Evolutionary conservation across 2,888 invertebrate genomes (phyloP), one percentile per base, ranked within the genome.

Genomic region (Spatulosminthurus flaviceps): DNA sequence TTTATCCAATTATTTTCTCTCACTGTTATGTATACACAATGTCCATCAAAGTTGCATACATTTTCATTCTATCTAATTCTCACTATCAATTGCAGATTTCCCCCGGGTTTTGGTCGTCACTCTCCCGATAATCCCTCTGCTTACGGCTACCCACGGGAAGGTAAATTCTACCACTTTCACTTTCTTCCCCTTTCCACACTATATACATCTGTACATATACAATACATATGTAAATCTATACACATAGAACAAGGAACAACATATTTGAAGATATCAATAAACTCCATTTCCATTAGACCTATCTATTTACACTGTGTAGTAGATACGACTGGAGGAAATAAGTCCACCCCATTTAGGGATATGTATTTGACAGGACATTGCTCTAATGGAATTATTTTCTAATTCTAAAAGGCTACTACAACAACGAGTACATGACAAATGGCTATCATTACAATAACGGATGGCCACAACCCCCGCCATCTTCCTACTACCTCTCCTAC

Each of bases 381-480:
- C 34, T n/a, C n/a, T 34, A 34, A 34, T 34, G 34, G 34, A 34
- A 34, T 34, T 34, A 34, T 7, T 34, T 34, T 60, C 22, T 21
- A 60, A 9, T 9, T n/a, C 13, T 34, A 19, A 0, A 16, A 81
- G 82, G 82, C 13, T 82, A 82, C 61, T 82, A 82, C 80, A 81
- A 81, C 75, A 81, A 78, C 51, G 82, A 82, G 41, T 82, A 82
- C 74, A 79, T 82, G 81, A 78, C 81, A 66, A 82, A 82, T 70
- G 82, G 82, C 13, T 82, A 82, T 76, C 82, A 79, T 69, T 82
- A 82, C 78, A 82, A 82, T 43, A 81, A 79, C 41, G 80, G 79
- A 4, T 79, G 80, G 79, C 75, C 80, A 9, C 80, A 80, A 75
- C 79, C 80, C 41, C 80, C 82, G 29, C 74, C 80, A 16, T 79